Base-by-base conservation (phyloP, 2,888 invertebrate genomes). In the Bombylius discolor region DNA sequence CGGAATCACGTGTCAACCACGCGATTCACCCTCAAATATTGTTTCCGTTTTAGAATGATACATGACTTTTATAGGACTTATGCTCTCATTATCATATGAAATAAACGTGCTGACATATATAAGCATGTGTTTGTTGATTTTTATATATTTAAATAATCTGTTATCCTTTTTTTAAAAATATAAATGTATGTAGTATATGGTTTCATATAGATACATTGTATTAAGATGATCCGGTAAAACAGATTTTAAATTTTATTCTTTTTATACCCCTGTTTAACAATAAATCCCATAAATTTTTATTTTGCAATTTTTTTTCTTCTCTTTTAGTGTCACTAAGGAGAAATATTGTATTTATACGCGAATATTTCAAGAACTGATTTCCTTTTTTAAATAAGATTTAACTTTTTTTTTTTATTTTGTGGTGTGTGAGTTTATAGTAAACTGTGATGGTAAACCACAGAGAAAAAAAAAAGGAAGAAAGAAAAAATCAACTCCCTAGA, bases 1-100 rank as follows among this genome's bases (percentile, higher is more conserved):
- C 55, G 55, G 55, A 55, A 47, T 47, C 55, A 55, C 55, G 55
- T 55, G 55, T 55, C 55, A 55, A 55, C 55, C 55, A 55, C 55
- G 55, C 55, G 55, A 55, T 55, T 55, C 49, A 55, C 55, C 55
- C 55, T 49, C 55, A 50, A 55, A 55, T 55, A 55, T 55, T 55
- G 55, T 55, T 55, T 55, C 55, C 55, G 55, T 55, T 55, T 36
- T 47, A 36, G 55, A 50, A 50, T 55, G 55, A 55, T 55, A 42
- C 51, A 55, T 55, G 50, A 51, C 50, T 55, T 39, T 42, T 42
- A 23, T 23, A 55, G 55, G 55, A 55, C 55, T 55, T 55, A 51
- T 45, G 47, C 55, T 55, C 50, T 50, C 51, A 55, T 55, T 55
- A 55, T 49, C 44, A 14, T 12, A n/a, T 45, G 51, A 50, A 55